These are phyloP conservation scores for Nyctereutes procyonoides DNA, from an alignment of 2,113 vertebrate species.

Conservation along the genomic window DNA sequence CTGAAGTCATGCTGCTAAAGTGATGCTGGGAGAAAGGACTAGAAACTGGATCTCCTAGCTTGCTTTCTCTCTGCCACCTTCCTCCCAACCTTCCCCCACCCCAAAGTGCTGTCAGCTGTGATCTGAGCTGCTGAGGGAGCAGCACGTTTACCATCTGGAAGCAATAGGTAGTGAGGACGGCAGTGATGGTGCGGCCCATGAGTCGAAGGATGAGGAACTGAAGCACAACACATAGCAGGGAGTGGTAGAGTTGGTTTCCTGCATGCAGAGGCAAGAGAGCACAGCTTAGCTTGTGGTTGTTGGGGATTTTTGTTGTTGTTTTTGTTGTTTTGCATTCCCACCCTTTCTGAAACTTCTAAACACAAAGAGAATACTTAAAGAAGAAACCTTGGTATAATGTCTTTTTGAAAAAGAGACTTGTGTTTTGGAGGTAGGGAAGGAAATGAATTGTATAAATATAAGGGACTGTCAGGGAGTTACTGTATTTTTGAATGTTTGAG, in stretches of 20 bases:
- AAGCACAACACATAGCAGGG: slow-evolving; percentile 92
- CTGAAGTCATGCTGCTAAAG: neutral
- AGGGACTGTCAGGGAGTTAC: neutral
- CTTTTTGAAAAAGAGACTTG: neutral
- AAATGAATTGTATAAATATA: neutral
- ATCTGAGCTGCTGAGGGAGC: neutral
- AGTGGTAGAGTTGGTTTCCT: slow-evolving; percentile 95
- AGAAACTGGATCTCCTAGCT: slow-evolving; percentile 28
- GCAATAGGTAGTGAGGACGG: slow-evolving; percentile 92
- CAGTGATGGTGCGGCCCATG: slow-evolving; percentile 96
- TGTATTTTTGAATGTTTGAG: neutral
- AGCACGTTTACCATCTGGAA: slow-evolving; percentile 95
- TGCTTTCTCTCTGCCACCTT: neutral
- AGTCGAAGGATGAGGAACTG: slow-evolving; percentile 98
- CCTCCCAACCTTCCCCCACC: neutral
- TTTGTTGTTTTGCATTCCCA: neutral
- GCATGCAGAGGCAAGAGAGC: slow-evolving; percentile 53
- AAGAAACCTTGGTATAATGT: neutral
- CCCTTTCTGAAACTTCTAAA: neutral
- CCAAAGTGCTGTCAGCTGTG: slow-evolving; percentile 2
- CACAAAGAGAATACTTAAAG: neutral
- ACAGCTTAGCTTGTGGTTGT: neutral
- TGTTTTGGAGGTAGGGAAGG: neutral
- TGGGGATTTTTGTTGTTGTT: neutral
- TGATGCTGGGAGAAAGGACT: neutral